Evolutionary conservation across 2,113 vertebrate species (phyloP), one percentile per base, ranked within the genome.

Genomic region (Scophthalmus maximus): DNA sequence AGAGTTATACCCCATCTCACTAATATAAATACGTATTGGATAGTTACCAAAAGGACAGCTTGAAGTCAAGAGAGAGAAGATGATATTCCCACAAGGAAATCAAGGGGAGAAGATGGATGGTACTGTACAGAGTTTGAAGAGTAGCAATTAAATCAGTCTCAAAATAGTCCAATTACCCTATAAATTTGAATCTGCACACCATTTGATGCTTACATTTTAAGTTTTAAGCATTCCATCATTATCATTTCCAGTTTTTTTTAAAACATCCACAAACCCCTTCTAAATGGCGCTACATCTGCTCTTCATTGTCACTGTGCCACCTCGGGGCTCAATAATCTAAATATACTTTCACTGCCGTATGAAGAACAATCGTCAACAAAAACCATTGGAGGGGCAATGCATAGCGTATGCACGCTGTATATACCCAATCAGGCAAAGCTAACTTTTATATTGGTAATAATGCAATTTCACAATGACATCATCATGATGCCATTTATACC

Each of bases 1-100:
- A 81, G 74, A 81, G 87, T 87, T 89, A 86, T 84, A 82, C 71
- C 73, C 79, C 79, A 84, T 89, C 86, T 82, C 65, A 60, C 75
- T 36, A 74, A 78, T 76, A 90, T 90, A 88, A 90, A 89, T 79
- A 88, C 56, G 36, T 78, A 72, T 61, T 88, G 86, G 89, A 88
- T 66, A 69, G 68, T 68, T 72, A 82, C 86, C 84, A 79, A 85
- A 82, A 62, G 61, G 75, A 68, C n/a, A 50, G 30, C 52, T 76
- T 52, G 27, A 78, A 86, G 73, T 76, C 69, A 70, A 17, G 47
- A 76, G 52, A 71, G 66, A 9, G 22, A 30, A 18, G 27, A 47
- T 6, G 25, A 26, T 47, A 47, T 46, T 67, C 73, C 69, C 42
- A 18, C 56, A 60, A 70, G 44, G 62, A 64, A 59, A 56, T 60